Conservation (phyloP, 2,888 invertebrate genomes). For the Sepiola atlantica region DNA sequence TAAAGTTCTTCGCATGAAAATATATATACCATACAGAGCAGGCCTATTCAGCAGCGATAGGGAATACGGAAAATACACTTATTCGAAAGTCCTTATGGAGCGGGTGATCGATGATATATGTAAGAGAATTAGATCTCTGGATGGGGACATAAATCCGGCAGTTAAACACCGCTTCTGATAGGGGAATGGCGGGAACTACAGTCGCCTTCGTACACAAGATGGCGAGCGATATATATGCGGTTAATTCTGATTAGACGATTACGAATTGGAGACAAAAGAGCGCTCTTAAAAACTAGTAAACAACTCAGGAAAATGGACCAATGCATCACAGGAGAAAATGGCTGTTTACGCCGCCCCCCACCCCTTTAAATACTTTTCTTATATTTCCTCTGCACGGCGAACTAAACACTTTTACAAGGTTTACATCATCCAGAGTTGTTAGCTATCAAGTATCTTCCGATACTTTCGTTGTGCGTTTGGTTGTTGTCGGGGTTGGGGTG, state of each 20-base stretch:
- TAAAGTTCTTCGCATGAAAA: no score
- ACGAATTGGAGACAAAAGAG: neutral
- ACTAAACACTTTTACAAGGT: constrained; percentile 16
- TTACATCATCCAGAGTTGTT: neutral
- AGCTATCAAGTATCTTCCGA: neutral
- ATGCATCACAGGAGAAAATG: neutral
- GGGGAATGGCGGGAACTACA: neutral
- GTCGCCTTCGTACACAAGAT: neutral
- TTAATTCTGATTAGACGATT: constrained; percentile 12
- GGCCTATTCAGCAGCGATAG: no score
- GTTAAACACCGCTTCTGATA: neutral
- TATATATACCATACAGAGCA: no score
- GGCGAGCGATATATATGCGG: neutral
- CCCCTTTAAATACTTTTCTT: neutral
- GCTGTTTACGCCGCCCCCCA: neutral
- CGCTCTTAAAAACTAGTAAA: constrained; percentile 19
- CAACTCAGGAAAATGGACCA: neutral
- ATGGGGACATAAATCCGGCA: neutral
- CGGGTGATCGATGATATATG: neutral
- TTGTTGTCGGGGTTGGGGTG: neutral
- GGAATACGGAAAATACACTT: no score
- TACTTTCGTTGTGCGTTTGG: no score
- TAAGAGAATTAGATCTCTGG: neutral
- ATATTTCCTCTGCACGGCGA: neutral
- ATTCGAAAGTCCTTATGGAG: neutral